Evolutionary conservation across 2,113 vertebrate species (phyloP), one percentile per base, ranked within the genome.

Genomic region (Malaclemys terrapin): DNA sequence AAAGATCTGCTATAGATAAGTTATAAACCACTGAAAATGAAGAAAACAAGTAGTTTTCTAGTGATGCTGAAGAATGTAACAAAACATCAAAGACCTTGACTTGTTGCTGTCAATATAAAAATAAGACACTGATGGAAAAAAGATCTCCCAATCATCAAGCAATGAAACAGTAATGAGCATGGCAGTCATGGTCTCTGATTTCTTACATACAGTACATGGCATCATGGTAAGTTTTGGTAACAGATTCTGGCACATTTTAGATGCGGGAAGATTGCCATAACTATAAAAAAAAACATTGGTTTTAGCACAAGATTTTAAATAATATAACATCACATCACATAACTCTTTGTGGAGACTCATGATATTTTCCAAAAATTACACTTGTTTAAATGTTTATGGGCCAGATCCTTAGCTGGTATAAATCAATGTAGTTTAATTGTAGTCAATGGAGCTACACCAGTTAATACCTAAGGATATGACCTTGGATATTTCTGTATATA

Each of bases 21-120:
- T 95, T 97, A 96, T 52, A 94, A 96, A 62, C 89, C 91, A 62
- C 91, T 59, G 86, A 92, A 95, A 94, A 91, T 78, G 65, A 95
- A 91, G 96, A 97, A 96, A 97, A 96, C 94, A 97, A 95, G 89
- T 84, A 89, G 93, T 85, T 97, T 96, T 96, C 79, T 79, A 90
- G 84, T 85, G 88, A 19, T 0, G 0, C 31, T 85, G 81, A 91
- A 97, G 88, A 95, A 88, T 69, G 24, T 85, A 94, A 92, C 84
- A 94, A 96, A 94, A 94, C 94, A 96, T 96, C 94, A 96, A 97
- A 97, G 95, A 84, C 93, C 54, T 92, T 90, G 85, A 57, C 89
- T 92, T 95, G 93, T 94, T 91, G 82, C 88, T 93, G 93, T 80
- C 93, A 89, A 90, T 93, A 90, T 7, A 95, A 88, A 92, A 96